phyloP scores from a whole-genome alignment of 2,888 invertebrate species.

The Polyploca ridens region DNA sequence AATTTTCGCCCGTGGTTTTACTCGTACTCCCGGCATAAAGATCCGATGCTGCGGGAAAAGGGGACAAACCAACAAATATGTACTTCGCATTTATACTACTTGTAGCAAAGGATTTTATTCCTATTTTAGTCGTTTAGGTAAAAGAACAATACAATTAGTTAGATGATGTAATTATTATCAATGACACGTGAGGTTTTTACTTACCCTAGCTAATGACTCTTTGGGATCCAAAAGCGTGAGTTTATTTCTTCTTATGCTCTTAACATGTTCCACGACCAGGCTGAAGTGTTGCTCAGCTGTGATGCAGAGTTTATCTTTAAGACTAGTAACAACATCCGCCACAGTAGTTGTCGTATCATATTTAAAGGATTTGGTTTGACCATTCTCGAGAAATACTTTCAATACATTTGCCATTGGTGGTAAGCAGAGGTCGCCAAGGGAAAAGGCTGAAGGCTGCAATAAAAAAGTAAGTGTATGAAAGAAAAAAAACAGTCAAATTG shows the following conservation, averaged over 20 bases:
- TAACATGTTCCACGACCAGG: constrained; percentile 95
- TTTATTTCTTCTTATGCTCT: constrained; percentile 93
- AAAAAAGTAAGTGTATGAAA: neutral
- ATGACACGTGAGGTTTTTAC: constrained; percentile 38
- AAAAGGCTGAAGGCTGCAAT: constrained; percentile 92
- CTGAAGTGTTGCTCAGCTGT: constrained; percentile 93
- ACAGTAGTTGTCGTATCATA: constrained; percentile 96
- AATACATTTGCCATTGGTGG: constrained; percentile 97
- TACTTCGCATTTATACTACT: too few relatives aligned
- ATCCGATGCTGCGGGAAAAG: too few relatives aligned
- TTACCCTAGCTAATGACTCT: constrained; percentile 94
- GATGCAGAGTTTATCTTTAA: constrained; percentile 94
- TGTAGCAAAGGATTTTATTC: too few relatives aligned
- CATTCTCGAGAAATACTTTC: constrained; percentile 97
- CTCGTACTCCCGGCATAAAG: too few relatives aligned
- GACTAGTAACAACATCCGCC: constrained; percentile 92
- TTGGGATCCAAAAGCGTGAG: constrained; percentile 93
- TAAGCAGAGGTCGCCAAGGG: constrained; percentile 91
- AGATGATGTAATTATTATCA: neutral
- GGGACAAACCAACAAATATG: too few relatives aligned
- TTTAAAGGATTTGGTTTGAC: constrained; percentile 97
- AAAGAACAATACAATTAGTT: neutral
- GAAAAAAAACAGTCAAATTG: too few relatives aligned
- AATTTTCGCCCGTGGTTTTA: too few relatives aligned
- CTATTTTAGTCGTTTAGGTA: too few relatives aligned